phyloP scores from a whole-genome alignment of 2,888 invertebrate genomes.

The Crocallis elinguaria region DNA sequence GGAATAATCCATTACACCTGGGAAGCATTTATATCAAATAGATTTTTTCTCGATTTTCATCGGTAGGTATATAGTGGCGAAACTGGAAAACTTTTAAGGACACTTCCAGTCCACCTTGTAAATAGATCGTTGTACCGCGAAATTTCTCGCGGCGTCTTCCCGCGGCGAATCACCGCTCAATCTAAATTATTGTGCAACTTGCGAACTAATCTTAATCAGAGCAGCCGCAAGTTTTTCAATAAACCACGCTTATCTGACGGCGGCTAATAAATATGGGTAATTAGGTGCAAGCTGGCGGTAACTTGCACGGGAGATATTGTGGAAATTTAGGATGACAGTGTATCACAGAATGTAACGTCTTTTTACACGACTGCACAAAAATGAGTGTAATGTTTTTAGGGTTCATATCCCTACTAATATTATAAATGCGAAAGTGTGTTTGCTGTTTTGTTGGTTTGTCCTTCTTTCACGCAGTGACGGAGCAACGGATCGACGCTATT shows the following conservation, averaged over 20 bases:
- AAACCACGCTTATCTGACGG: constrained; percentile 72
- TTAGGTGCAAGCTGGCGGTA: constrained; percentile 29
- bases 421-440: too few relatives aligned
- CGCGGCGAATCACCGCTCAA: constrained; percentile 66
- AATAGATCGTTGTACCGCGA: constrained; percentile 54
- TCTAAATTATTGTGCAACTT: constrained; percentile 80
- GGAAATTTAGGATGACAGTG: not conserved
- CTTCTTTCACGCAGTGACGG: too few relatives aligned
- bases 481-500: too few relatives aligned
- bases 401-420: too few relatives aligned
- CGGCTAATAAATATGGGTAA: constrained; percentile 33
- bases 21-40: too few relatives aligned
- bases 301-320: constrained; percentile 1
- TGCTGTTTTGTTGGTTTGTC: too few relatives aligned
- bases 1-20: too few relatives aligned
- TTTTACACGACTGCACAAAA: too few relatives aligned
- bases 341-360: too few relatives aligned
- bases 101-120: constrained; percentile 38
- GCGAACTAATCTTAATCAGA: constrained; percentile 75
- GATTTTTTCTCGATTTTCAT: too few relatives aligned
- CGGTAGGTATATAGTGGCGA: too few relatives aligned
- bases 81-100: not conserved
- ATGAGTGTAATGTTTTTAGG: too few relatives aligned
- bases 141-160: constrained; percentile 51
- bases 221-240: constrained; percentile 75